These are phyloP conservation scores for Macroteleia sp. DNA, from an alignment of 2,888 invertebrate genomes.

Conservation along the genomic window DNA sequence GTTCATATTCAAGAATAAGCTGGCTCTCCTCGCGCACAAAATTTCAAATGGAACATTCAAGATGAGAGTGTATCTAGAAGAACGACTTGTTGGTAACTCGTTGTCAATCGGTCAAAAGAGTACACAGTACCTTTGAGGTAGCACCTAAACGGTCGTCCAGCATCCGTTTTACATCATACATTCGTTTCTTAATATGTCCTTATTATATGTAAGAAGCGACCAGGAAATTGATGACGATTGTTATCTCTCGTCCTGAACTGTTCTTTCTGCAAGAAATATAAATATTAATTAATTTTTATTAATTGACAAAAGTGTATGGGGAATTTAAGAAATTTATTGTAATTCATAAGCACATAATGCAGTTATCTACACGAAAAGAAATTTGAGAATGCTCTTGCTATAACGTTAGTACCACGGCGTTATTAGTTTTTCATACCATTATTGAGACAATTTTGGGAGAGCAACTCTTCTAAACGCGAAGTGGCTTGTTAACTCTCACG, in stretches of 20 bases:
- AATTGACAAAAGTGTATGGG: too few species aligned
- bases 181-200: constrained; percentile 45
- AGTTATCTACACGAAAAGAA: too few species aligned
- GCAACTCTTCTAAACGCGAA: too few species aligned
- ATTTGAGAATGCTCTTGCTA: too few species aligned
- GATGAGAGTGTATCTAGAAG: constrained; percentile 47
- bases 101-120: constrained; percentile 60
- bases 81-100: constrained; percentile 61
- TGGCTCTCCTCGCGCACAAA: constrained; percentile 37
- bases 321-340: not conserved
- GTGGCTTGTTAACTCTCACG: too few species aligned
- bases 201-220: constrained; percentile 42
- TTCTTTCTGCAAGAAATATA: constrained; percentile 39
- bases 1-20: constrained; percentile 37
- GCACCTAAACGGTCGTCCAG: constrained; percentile 62
- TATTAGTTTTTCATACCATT: too few species aligned
- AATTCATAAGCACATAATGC: too few species aligned
- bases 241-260: constrained; percentile 48
- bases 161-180: constrained; percentile 51
- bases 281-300: too few species aligned
- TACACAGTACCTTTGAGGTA: constrained; percentile 63
- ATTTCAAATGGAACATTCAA: constrained; percentile 50
- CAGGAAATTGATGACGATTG: constrained; percentile 33
- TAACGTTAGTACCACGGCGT: too few species aligned
- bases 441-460: too few species aligned